Evolutionary conservation across 2,113 vertebrate genomes (phyloP).

Genomic region (Athene cunicularia): DNA sequence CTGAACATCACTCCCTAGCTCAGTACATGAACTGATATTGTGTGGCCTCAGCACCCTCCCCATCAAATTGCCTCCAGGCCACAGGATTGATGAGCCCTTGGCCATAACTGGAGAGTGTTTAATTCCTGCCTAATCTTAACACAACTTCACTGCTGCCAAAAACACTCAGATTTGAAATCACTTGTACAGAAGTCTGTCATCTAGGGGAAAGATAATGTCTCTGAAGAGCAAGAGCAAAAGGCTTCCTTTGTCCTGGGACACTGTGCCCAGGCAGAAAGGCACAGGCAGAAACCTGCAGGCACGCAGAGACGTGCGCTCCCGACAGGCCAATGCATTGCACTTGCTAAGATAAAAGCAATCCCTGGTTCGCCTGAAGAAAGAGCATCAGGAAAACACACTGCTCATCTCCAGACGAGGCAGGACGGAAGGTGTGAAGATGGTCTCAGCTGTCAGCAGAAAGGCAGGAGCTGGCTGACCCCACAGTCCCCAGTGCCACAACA

Average conservation of each 20-base stretch:
- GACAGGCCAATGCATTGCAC: neutral
- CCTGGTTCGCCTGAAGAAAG: neutral
- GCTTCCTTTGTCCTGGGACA: neutral
- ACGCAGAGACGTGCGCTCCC: fast-evolving
- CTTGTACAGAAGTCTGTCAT: too few relatives aligned
- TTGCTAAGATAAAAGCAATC: neutral
- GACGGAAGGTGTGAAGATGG: neutral
- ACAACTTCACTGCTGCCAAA: neutral
- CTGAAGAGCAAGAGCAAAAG: neutral
- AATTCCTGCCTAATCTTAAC: neutral
- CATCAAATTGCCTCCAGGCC: neutral
- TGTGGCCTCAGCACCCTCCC: neutral
- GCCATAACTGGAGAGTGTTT: neutral
- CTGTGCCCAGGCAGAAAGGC: neutral
- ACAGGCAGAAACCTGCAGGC: neutral
- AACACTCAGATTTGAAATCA: neutral
- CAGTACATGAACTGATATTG: neutral
- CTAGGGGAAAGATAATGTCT: neutral
- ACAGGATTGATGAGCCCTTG: neutral
- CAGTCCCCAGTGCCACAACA: fast-evolving
- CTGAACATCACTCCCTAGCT: neutral
- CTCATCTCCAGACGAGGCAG: fast-evolving
- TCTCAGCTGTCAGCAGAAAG: neutral
- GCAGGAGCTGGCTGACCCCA: neutral
- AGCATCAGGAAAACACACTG: fast-evolving